Percentiles rank a stretch among this genome's conserved stretches.
These are phyloP conservation scores for Halichoeres trimaculatus DNA, from an alignment of 2,113 vertebrate genomes.

Conservation along the genomic window DNA sequence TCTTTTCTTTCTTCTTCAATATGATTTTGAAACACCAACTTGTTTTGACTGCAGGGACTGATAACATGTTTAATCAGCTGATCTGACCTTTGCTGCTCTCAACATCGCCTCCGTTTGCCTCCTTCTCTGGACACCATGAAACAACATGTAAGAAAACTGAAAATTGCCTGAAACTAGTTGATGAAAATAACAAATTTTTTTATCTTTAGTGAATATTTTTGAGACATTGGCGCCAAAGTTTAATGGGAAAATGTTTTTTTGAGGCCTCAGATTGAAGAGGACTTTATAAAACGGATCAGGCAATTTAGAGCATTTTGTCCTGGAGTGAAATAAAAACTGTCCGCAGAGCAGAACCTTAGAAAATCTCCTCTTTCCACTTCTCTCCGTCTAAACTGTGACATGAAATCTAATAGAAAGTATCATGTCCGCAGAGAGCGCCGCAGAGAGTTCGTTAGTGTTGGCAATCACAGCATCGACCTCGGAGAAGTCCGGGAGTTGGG, in stretches of 20 bases:
- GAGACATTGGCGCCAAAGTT: neutral
- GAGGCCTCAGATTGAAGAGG: neutral
- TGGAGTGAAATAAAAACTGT: constrained; percentile 32
- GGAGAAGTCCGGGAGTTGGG: constrained; percentile 68
- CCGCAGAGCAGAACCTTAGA: constrained; percentile 25
- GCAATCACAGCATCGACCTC: constrained; percentile 81
- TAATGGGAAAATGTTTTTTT: neutral
- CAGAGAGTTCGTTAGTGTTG: constrained; percentile 76
- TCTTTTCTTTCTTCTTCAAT: no score
- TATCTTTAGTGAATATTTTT: neutral
- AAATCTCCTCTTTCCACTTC: constrained; percentile 38
- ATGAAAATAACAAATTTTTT: neutral
- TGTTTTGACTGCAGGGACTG: no score
- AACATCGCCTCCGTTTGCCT: no score
- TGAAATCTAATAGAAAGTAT: constrained; percentile 73
- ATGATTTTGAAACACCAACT: no score
- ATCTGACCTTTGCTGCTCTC: no score
- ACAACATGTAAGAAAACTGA: no score
- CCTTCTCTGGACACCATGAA: no score
- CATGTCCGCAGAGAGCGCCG: constrained; percentile 66
- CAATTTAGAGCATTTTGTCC: constrained; percentile 20
- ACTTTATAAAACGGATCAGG: neutral
- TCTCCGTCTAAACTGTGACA: constrained; percentile 54
- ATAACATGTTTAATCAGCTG: no score
- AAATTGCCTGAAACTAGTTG: neutral